Evolutionary conservation across 2,888 invertebrate genomes (phyloP).

Genomic region (Eupithecia exiguata): DNA sequence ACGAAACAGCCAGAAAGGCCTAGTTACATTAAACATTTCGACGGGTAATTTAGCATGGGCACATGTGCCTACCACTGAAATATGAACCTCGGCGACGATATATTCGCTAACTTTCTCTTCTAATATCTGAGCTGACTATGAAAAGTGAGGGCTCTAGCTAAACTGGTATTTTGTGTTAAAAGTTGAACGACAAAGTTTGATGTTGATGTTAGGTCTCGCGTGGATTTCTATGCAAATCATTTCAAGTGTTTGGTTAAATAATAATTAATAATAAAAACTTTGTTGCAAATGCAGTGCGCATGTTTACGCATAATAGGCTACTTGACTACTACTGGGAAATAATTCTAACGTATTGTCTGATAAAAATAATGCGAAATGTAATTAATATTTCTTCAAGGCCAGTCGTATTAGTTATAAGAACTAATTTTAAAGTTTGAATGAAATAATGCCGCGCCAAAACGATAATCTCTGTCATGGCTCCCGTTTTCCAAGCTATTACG

Average conservation of each 20-base stretch:
- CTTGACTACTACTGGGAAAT: too few species aligned
- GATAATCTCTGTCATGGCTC: too few species aligned
- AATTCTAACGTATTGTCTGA: too few species aligned
- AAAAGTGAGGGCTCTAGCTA: conserved; percentile 28
- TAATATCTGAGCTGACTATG: conserved; percentile 36
- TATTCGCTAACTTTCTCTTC: conserved; percentile 32
- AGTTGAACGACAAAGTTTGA: conserved; percentile 23
- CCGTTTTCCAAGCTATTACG: too few species aligned
- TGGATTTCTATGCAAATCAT: conserved; percentile 16
- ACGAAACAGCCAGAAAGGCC: conserved; percentile 33
- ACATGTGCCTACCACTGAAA: conserved; percentile 57
- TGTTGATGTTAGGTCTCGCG: conserved; percentile 23
- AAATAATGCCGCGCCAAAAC: too few species aligned
- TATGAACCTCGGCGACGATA: conserved; percentile 49
- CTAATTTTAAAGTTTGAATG: too few species aligned
- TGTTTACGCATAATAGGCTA: neutral
- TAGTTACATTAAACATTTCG: conserved; percentile 70
- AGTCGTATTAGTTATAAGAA: too few species aligned
- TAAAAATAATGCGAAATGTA: too few species aligned
- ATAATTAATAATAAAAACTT: too few species aligned
- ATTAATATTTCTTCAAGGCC: too few species aligned
- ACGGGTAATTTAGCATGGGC: conserved; percentile 71
- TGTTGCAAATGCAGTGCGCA: neutral
- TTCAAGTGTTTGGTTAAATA: neutral
- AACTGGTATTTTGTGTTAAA: conserved; percentile 25